Base-by-base conservation (phyloP, 2,888 invertebrate species). In the Morpho helenor region DNA sequence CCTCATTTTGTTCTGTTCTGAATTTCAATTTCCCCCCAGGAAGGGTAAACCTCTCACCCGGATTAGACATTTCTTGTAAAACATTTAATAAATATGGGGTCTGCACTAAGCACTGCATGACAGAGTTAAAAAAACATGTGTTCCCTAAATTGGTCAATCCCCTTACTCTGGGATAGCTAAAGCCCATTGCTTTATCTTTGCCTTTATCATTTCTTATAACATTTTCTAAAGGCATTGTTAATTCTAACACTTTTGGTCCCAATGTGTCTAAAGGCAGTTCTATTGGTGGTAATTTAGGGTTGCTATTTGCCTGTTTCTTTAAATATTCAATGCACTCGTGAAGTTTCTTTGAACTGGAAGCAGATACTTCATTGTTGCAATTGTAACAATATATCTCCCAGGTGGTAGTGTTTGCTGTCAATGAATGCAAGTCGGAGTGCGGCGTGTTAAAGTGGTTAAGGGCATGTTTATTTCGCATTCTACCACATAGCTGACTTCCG, bases 81-180 rank as follows among this genome's bases (percentile, higher is more conserved):
- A 95, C 93, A 74, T 92, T 91, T 49, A 94, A 82, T 66, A 96
- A 86, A 79, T 94, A 96, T 1, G 96, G 96, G 4, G 97, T 97
- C 80, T 96, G 96, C 3, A 96, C 95, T 70, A 98, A 89, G 78
- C 97, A 97, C 87, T 99, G 99, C 91, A 99, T 93, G 7, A 98
- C 98, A 39, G 98, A 97, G 91, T 99, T 99, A 80, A 99, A 98
- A 85, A 98, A 99, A 79, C 99, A 99, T 0, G 99, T 99, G 80
- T 99, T 99, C 52, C 99, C 98, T 76, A 98, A 90, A 88, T 99
- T 99, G 53, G 93, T 92, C 47, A 99, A 88, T 0, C 99, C 99
- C 87, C 97, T 87, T 0, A 94, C 94, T 46, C 94, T 84, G 0
- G 92, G 93, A 61, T 92, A 68, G 64, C 71, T 79, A 59, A 76